These are phyloP conservation scores for Cryptotermes secundus DNA, from an alignment of 1,140 invertebrate species.

Conservation along the genomic window DNA sequence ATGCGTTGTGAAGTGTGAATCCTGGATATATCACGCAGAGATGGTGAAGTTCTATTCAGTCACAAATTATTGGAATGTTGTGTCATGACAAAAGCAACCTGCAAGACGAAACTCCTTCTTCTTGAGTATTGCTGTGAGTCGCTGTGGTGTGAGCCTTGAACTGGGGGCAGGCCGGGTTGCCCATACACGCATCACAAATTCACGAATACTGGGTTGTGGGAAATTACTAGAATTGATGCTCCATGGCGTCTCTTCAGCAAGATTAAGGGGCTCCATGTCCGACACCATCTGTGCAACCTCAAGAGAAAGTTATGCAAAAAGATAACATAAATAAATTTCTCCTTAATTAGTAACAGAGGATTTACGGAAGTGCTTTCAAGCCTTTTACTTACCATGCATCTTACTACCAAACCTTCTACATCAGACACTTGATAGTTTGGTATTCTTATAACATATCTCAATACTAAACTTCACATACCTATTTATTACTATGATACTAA, in stretches of 20 bases:
- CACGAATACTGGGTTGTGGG: conserved; percentile 58
- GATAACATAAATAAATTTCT: no score
- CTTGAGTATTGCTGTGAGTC: conserved; percentile 63
- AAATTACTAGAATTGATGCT: conserved; percentile 44
- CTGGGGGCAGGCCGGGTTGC: conserved; percentile 60
- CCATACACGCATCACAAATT: conserved; percentile 67
- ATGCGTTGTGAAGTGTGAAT: no score
- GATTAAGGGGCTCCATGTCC: conserved; percentile 33
- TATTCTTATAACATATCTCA: no score
- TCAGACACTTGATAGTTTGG: no score
- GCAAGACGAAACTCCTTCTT: conserved; percentile 64
- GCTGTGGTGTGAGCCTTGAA: conserved; percentile 62
- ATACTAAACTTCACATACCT: not conserved
- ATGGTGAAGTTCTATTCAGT: not conserved
- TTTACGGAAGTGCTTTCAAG: no score
- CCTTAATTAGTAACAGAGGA: no score
- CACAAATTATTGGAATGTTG: conserved; percentile 53
- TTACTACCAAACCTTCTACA: no score
- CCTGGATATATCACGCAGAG: not conserved
- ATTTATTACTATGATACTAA: no score
- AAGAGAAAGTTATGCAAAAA: not conserved
- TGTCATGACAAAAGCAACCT: conserved; percentile 72
- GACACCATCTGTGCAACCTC: conserved; percentile 37
- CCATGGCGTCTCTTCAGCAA: conserved; percentile 34
- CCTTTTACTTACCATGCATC: not conserved